These are phyloP conservation scores for Drosophila nigromelanica DNA, from an alignment of 1,140 invertebrate species.

Conservation along the genomic window DNA sequence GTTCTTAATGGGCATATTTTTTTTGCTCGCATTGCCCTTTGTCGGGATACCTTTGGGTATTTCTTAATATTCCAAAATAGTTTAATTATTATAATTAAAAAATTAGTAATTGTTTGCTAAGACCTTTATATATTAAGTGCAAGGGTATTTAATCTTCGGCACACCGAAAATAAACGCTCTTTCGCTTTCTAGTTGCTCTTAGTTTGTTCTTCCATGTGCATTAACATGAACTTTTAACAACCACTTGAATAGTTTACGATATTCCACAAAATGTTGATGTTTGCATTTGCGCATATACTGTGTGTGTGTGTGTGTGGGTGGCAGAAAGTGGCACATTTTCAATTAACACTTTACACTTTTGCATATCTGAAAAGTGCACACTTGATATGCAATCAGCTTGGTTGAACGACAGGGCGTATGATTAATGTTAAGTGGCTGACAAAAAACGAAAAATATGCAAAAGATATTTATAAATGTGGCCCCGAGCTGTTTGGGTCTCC, in stretches of 20 bases:
- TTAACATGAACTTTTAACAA: conserved; percentile 38
- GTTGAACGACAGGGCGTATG: conserved; percentile 31
- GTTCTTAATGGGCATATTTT: too few species aligned
- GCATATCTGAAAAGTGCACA: conserved; percentile 1
- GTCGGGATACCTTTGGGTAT: too few species aligned
- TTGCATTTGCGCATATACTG: not conserved
- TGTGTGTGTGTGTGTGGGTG: not conserved
- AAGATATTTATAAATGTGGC: not conserved
- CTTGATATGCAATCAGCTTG: conserved; percentile 1
- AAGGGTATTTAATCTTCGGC: too few species aligned
- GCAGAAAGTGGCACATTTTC: conserved; percentile 5
- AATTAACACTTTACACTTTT: conserved; percentile 18
- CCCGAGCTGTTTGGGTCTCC: not conserved
- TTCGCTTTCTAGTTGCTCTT: not conserved
- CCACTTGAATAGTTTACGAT: conserved; percentile 18
- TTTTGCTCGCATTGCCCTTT: too few species aligned
- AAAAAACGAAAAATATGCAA: not conserved
- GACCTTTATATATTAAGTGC: too few species aligned
- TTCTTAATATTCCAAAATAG: too few species aligned
- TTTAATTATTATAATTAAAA: too few species aligned
- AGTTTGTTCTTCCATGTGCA: conserved; percentile 3
- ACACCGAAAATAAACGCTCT: too few species aligned
- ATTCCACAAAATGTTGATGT: conserved; percentile 7
- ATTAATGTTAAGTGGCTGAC: conserved; percentile 39
- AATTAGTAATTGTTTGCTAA: too few species aligned